Evolutionary conservation across 1,140 invertebrate genomes (phyloP).

Genomic region (Ptiloglossa arizonensis): DNA sequence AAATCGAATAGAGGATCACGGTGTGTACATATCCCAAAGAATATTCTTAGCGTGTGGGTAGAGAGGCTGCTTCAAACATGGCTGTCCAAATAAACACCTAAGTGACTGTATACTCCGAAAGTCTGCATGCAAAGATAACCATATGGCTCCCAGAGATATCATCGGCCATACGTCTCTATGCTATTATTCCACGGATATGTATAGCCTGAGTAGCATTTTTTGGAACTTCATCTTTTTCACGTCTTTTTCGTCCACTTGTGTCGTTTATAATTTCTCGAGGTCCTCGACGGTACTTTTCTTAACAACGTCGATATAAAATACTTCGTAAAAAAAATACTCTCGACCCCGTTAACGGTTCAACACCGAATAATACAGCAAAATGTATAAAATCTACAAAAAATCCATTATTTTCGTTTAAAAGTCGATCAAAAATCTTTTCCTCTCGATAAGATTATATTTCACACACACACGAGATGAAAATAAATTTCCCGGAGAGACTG

Average conservation of each 20-base stretch:
- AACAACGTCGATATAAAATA: no score
- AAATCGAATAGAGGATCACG: slow-evolving; percentile 78
- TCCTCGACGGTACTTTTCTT: neutral
- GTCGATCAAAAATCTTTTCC: no score
- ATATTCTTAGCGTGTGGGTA: slow-evolving; percentile 77
- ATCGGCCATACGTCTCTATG: slow-evolving; percentile 57
- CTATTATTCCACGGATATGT: slow-evolving; percentile 58
- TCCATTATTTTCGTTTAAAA: no score
- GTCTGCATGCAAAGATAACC: slow-evolving; percentile 78
- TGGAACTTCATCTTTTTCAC: neutral
- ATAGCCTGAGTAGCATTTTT: slow-evolving; percentile 39
- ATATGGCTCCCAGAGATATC: slow-evolving; percentile 78
- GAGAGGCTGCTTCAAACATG: slow-evolving; percentile 74
- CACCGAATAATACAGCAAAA: no score
- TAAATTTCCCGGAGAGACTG: neutral
- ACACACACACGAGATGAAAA: no score
- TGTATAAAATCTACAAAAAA: no score
- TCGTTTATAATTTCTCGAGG: no score
- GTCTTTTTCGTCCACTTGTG: neutral
- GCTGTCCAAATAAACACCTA: slow-evolving; percentile 79
- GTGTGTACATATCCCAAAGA: slow-evolving; percentile 71
- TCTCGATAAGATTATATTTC: no score
- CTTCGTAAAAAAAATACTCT: no score
- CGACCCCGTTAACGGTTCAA: no score
- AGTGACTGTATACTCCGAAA: slow-evolving; percentile 73